Evolutionary conservation across 2,888 invertebrate genomes (phyloP).

Genomic region (Zygogramma bicolorata): DNA sequence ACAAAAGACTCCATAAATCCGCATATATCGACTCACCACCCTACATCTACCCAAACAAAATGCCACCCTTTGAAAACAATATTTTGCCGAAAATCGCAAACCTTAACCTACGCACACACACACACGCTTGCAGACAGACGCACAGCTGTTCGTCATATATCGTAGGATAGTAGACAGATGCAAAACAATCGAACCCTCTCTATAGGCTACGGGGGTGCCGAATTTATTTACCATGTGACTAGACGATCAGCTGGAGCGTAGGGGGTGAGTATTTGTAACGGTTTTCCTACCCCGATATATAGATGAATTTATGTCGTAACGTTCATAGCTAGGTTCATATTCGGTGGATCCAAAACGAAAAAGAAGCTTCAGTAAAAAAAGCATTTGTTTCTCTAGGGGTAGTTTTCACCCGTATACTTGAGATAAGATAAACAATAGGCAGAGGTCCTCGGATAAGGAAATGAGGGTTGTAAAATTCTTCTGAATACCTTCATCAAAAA

Average conservation of each 20-base stretch:
- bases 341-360: neutral
- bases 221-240: slow-evolving; percentile 34
- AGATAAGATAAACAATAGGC: too few species aligned
- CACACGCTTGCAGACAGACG: neutral
- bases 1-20: too few species aligned
- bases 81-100: neutral
- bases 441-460: too few species aligned
- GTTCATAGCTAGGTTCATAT: neutral
- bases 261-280: slow-evolving; percentile 44
- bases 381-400: too few species aligned
- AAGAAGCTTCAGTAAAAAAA: too few species aligned
- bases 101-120: neutral
- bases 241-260: neutral
- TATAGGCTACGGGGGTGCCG: slow-evolving; percentile 41
- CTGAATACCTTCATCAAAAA: too few species aligned
- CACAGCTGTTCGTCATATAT: slow-evolving; percentile 42
- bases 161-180: slow-evolving; percentile 43
- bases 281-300: slow-evolving; percentile 39
- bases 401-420: too few species aligned
- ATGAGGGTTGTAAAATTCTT: too few species aligned
- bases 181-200: slow-evolving; percentile 43
- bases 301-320: neutral
- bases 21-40: too few species aligned
- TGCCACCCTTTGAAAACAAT: neutral
- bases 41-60: neutral